A percentile compares a stretch with the other conserved stretches of the same genome.
Evolutionary conservation across 2,797 vertebrate genomes (phyloP).

Genomic region (Pipistrellus pygmaeus): DNA sequence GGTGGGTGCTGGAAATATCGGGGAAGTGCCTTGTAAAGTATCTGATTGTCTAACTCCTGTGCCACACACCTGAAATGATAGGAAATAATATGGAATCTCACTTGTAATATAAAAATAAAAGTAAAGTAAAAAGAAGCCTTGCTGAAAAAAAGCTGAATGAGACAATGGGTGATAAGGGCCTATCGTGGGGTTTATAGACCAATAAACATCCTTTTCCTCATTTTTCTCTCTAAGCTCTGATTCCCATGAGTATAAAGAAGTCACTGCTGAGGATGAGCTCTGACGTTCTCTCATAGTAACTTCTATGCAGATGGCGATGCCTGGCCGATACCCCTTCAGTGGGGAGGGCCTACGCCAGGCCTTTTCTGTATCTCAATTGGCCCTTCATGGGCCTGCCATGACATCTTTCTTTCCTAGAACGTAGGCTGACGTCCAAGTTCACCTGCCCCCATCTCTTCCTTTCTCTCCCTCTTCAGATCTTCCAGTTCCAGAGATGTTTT

Average conservation of each 20-base stretch:
- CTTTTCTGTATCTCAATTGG: not conserved
- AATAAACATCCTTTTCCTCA: not conserved
- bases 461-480: not conserved
- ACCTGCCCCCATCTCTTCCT: not conserved
- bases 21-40: not conserved
- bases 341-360: accelerated
- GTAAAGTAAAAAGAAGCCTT: not conserved
- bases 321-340: not conserved
- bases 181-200: not conserved
- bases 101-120: not conserved
- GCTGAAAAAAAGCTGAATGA: not conserved
- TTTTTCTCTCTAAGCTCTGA: not conserved
- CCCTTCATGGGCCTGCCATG: no score
- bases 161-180: not conserved
- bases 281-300: not conserved
- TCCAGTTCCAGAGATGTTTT: constrained; percentile 2
- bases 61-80: not conserved
- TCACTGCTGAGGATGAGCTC: not conserved
- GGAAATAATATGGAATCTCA: not conserved
- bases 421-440: not conserved
- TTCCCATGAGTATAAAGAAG: not conserved
- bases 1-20: not conserved
- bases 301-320: not conserved
- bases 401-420: not conserved
- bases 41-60: not conserved